phyloP scores from a whole-genome alignment of 2,113 vertebrate genomes.

The Pituophis catenifer region DNA sequence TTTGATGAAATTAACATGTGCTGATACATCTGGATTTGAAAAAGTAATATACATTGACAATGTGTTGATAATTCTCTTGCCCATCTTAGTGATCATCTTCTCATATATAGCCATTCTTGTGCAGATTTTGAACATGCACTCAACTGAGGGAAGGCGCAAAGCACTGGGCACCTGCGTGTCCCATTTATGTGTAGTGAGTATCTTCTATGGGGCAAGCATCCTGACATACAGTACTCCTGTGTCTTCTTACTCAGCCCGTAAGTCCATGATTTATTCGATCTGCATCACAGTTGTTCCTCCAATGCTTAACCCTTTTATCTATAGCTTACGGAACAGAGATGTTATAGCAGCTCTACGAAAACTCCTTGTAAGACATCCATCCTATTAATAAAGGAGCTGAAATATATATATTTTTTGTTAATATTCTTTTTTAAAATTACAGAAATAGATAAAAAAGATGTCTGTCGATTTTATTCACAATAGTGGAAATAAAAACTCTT shows the following conservation, averaged over 20 bases:
- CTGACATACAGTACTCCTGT: slow-evolving; percentile 46
- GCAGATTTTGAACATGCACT: slow-evolving; percentile 13
- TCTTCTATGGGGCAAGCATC: slow-evolving; percentile 46
- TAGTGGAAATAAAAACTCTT: not conserved
- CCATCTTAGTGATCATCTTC: slow-evolving; percentile 40
- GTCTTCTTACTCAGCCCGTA: not conserved
- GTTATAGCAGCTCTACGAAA: not conserved
- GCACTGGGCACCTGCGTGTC: slow-evolving; percentile 41
- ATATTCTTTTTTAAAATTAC: not conserved
- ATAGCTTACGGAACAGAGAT: not conserved
- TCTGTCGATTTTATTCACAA: not conserved
- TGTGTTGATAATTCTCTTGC: slow-evolving; percentile 36
- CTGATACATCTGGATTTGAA: slow-evolving; percentile 39
- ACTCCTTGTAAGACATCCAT: not conserved
- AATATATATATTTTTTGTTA: not conserved
- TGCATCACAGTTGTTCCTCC: not conserved
- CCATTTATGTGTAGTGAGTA: slow-evolving; percentile 28
- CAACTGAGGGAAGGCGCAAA: not conserved
- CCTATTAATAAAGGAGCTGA: not conserved
- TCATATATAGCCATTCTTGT: slow-evolving; percentile 41
- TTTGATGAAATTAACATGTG: slow-evolving; percentile 34
- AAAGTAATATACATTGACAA: slow-evolving; percentile 40
- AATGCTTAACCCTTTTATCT: not conserved
- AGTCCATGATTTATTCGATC: not conserved
- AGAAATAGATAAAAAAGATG: not conserved